Conservation (phyloP, 1,140 invertebrate genomes). For the Leucophenga varia region DNA sequence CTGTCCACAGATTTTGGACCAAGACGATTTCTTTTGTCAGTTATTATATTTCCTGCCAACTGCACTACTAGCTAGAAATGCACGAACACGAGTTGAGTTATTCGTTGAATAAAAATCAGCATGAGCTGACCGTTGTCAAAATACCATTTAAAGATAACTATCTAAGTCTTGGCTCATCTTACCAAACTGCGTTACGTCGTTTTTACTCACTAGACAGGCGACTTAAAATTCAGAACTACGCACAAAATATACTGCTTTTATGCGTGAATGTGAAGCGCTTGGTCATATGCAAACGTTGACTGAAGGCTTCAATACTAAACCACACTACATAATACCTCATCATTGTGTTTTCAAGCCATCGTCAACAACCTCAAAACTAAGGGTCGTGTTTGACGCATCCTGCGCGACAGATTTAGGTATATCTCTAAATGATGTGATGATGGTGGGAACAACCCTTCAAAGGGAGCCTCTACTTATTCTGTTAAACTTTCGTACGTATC, state of each 20-base stretch:
- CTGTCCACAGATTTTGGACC: no score
- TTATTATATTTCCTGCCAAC: no score
- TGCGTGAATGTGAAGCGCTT: slow-evolving; percentile 42
- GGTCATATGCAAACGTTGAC: slow-evolving; percentile 45
- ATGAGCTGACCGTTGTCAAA: slow-evolving; percentile 18
- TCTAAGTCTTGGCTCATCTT: slow-evolving; percentile 34
- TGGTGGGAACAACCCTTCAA: slow-evolving; percentile 6
- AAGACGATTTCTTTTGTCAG: no score
- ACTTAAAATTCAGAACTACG: slow-evolving; percentile 26
- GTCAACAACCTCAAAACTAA: slow-evolving; percentile 20
- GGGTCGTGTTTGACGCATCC: slow-evolving; percentile 7
- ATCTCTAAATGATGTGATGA: slow-evolving; percentile 19
- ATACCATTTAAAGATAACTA: slow-evolving; percentile 21
- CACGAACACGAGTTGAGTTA: no score
- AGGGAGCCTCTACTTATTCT: slow-evolving; percentile 32
- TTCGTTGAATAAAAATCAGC: no score
- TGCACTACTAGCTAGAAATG: no score
- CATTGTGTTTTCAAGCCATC: slow-evolving; percentile 26
- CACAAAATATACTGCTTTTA: slow-evolving; percentile 18
- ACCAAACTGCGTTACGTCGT: slow-evolving; percentile 22
- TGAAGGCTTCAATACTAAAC: slow-evolving; percentile 14
- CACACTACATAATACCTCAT: slow-evolving; percentile 32
- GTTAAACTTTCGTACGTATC: slow-evolving; percentile 50
- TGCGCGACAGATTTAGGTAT: slow-evolving; percentile 1
- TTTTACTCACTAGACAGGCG: slow-evolving; percentile 36